phyloP scores from a whole-genome alignment of 2,888 invertebrate species.

The Cybosia mesomella region DNA sequence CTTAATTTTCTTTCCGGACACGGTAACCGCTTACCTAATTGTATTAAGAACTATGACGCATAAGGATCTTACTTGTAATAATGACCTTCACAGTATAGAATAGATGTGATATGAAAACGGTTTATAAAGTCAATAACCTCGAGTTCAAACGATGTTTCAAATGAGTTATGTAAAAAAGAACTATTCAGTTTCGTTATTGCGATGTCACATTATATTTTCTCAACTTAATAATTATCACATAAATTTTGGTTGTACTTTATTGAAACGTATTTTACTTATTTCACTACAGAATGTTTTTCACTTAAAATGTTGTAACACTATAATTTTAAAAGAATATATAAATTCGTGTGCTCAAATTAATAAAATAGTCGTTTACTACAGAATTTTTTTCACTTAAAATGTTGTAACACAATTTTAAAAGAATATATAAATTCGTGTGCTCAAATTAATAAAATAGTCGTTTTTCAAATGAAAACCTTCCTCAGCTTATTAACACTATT shows the following conservation, averaged over 20 bases:
- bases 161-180: background rate
- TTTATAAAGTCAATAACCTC: background rate
- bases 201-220: too few species aligned
- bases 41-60: background rate
- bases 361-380: background rate
- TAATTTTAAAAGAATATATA: background rate
- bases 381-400: background rate
- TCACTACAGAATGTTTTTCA: background rate
- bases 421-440: background rate
- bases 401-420: background rate
- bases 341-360: background rate
- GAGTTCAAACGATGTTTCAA: background rate
- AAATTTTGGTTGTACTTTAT: too few species aligned
- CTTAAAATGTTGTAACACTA: background rate
- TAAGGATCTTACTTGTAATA: background rate
- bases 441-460: background rate
- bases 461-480: background rate
- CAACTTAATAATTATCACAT: too few species aligned
- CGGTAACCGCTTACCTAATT: background rate
- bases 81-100: background rate
- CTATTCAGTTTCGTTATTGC: background rate
- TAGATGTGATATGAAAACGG: background rate
- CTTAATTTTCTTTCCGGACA: background rate
- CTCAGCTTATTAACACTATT: background rate
- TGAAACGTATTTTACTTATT: too few species aligned